Evolutionary conservation across 2,888 invertebrate genomes (phyloP).

Genomic region (Oxystoma pomonae): DNA sequence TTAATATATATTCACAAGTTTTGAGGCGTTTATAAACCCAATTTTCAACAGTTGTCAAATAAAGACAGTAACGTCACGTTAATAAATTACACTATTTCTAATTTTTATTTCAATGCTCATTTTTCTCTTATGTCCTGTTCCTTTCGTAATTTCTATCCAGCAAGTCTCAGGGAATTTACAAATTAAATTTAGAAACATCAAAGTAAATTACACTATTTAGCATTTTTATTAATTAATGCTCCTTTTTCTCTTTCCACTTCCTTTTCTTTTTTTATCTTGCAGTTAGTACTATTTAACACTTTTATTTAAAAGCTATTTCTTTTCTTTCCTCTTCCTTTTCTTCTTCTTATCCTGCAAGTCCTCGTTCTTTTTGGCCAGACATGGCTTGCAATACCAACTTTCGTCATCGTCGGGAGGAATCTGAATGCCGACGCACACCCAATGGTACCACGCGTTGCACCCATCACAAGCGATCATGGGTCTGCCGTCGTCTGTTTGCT

Average conservation of each 20-base stretch:
- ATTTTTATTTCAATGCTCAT: too few species aligned
- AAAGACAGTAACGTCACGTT: too few species aligned
- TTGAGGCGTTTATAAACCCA: too few species aligned
- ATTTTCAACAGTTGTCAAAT: too few species aligned
- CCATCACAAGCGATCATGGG: slow-evolving; percentile 98
- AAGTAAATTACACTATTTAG: neutral
- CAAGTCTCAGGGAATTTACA: too few species aligned
- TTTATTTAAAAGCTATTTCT: slow-evolving; percentile 47
- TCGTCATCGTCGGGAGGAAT: slow-evolving; percentile 82
- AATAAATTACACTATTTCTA: too few species aligned
- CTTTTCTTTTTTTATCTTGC: neutral
- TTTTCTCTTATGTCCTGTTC: too few species aligned
- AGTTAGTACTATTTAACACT: neutral
- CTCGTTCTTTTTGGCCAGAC: slow-evolving; percentile 73
- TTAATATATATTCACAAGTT: too few species aligned
- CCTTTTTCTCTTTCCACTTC: neutral
- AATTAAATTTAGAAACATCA: too few species aligned
- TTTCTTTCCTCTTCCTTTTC: slow-evolving; percentile 66
- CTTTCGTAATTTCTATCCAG: too few species aligned
- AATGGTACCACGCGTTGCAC: slow-evolving; percentile 95
- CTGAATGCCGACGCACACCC: slow-evolving; percentile 84
- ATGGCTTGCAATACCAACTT: slow-evolving; percentile 90
- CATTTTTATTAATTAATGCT: neutral
- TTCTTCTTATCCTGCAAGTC: slow-evolving; percentile 62
- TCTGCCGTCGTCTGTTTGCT: slow-evolving; percentile 91